Evolutionary conservation across 2,888 invertebrate genomes (phyloP).

Genomic region (Chloroclystis v-ata): DNA sequence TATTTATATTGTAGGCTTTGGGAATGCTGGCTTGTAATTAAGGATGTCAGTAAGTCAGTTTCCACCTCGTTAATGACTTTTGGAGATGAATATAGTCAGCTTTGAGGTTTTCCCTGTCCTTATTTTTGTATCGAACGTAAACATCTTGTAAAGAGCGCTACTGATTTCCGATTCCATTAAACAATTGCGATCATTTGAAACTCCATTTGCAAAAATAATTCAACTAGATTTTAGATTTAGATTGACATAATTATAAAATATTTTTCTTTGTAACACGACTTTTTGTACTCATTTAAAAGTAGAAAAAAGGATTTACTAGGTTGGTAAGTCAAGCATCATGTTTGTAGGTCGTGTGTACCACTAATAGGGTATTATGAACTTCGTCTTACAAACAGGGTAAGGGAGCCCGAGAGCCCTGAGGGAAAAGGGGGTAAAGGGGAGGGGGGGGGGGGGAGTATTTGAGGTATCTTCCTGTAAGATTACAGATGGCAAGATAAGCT

Average conservation of each 20-base stretch:
- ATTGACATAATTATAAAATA: no score
- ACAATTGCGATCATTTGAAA: no score
- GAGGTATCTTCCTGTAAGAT: constrained; percentile 66
- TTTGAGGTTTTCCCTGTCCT: no score
- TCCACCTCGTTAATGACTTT: constrained; percentile 24
- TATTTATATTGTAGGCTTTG: constrained; percentile 31
- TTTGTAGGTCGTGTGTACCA: constrained; percentile 54
- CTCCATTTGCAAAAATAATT: no score
- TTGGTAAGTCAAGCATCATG: constrained; percentile 49
- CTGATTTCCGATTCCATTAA: no score
- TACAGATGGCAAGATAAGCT: constrained; percentile 76
- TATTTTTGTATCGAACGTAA: no score
- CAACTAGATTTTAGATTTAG: no score
- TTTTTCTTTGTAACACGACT: no score
- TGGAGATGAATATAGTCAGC: background rate
- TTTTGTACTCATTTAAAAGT: no score
- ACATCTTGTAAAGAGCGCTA: no score
- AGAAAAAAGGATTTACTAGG: constrained; percentile 13
- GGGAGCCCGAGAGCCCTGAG: constrained; percentile 41
- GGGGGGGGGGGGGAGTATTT: constrained; percentile 45
- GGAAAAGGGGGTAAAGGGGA: no score
- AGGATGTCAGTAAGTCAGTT: constrained; percentile 22
- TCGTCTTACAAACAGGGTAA: constrained; percentile 58
- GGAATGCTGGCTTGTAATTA: constrained; percentile 34
- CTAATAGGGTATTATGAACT: constrained; percentile 77